Evolutionary conservation across 2,113 vertebrate genomes (phyloP).

Genomic region (Rhabdornis inornatus): DNA sequence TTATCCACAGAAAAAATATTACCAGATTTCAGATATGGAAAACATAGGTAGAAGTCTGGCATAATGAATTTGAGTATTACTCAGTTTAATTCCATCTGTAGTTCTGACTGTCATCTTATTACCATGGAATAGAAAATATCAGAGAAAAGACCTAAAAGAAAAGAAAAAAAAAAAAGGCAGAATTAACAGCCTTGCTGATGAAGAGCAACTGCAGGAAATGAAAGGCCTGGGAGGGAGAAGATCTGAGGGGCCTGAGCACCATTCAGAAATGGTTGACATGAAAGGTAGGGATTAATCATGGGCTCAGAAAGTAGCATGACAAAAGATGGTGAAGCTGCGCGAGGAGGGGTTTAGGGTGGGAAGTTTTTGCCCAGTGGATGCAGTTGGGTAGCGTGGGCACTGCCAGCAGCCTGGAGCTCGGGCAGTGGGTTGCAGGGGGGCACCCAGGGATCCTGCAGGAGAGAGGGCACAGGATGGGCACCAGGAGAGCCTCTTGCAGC

Average conservation of each 20-base stretch:
- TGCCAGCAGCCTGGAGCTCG: not conserved
- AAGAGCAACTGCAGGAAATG: not conserved
- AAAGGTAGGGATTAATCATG: not conserved
- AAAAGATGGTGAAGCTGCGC: not conserved
- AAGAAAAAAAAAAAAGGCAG: not conserved
- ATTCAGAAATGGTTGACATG: not conserved
- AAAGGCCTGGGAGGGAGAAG: not conserved
- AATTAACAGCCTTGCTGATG: not conserved
- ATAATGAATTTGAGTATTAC: constrained; percentile 17
- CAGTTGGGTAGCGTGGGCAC: fast-evolving
- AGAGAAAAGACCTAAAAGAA: not conserved
- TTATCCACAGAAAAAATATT: not conserved
- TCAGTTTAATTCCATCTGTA: constrained; percentile 29
- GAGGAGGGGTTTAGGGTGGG: not conserved
- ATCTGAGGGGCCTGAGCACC: not conserved
- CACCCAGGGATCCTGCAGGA: not conserved
- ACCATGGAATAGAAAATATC: not conserved
- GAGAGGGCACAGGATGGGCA: not conserved
- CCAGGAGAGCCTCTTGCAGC: not conserved
- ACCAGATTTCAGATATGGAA: not conserved
- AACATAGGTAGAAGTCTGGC: not conserved
- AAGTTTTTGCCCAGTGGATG: not conserved
- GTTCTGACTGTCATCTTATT: not conserved
- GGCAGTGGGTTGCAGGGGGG: fast-evolving
- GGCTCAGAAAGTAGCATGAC: not conserved